Conservation (phyloP, 2,797 vertebrate genomes). For the Varecia variegata region DNA sequence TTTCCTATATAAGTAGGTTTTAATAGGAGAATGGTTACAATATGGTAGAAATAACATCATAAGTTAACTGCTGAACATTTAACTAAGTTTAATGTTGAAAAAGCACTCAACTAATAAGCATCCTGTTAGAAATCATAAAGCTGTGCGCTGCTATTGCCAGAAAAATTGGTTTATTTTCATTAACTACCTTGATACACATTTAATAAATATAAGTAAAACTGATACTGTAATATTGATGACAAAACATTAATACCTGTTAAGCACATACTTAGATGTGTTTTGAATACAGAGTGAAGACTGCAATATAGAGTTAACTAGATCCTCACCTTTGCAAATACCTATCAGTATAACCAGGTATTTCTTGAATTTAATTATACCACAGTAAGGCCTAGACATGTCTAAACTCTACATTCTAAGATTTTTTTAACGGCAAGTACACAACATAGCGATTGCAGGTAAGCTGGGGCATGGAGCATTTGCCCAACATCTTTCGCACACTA, state of each 20-base stretch:
- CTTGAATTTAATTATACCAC: neutral
- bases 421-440: neutral
- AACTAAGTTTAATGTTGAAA: neutral
- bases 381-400: neutral
- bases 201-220: neutral
- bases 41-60: neutral
- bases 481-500: neutral
- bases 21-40: neutral
- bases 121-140: neutral
- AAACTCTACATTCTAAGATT: neutral
- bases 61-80: neutral
- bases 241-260: neutral
- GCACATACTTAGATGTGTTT: neutral
- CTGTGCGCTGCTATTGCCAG: neutral
- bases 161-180: neutral
- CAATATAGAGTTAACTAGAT: neutral
- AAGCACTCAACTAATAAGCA: neutral
- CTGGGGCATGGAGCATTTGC: neutral
- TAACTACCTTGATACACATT: neutral
- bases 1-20: neutral
- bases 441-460: neutral
- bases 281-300: neutral
- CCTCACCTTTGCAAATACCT: neutral
- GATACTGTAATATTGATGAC: neutral
- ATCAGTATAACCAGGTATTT: neutral